Evolutionary conservation across 2,888 invertebrate species (phyloP).

Genomic region (Nephrotoma guestfalica): DNA sequence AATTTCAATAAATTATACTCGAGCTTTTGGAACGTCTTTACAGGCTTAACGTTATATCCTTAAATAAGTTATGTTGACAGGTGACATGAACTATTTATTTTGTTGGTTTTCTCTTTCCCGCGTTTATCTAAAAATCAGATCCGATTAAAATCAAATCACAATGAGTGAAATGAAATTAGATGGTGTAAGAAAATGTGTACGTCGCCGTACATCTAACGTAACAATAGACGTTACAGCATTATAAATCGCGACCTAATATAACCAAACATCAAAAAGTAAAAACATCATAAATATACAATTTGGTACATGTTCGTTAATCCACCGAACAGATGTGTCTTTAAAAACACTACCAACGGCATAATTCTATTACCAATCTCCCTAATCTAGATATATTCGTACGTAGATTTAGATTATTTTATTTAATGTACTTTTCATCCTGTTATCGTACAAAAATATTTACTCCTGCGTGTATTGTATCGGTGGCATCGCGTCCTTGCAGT

Average conservation of each 20-base stretch:
- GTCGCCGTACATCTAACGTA: not conserved
- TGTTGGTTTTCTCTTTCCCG: not conserved
- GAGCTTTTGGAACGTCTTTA: not conserved
- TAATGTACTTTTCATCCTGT: not conserved
- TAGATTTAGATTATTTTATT: not conserved
- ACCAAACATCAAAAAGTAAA: not conserved
- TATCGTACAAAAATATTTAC: not conserved
- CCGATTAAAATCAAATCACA: not conserved
- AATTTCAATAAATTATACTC: not conserved
- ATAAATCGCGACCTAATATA: not conserved
- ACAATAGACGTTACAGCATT: not conserved
- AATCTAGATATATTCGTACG: not conserved
- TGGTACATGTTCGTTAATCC: not conserved
- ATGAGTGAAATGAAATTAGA: not conserved
- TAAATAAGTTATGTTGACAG: not conserved
- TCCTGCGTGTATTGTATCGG: not conserved
- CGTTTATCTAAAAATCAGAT: not conserved
- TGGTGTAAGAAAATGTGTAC: not conserved
- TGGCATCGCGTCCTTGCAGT: not conserved
- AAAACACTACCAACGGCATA: not conserved
- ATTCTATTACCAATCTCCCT: not conserved
- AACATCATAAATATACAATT: not conserved
- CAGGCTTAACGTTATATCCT: not conserved
- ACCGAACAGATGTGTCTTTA: not conserved
- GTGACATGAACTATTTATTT: not conserved